Conservation (phyloP, 2,797 vertebrate species). For the Hypotaenidia okinawae region DNA sequence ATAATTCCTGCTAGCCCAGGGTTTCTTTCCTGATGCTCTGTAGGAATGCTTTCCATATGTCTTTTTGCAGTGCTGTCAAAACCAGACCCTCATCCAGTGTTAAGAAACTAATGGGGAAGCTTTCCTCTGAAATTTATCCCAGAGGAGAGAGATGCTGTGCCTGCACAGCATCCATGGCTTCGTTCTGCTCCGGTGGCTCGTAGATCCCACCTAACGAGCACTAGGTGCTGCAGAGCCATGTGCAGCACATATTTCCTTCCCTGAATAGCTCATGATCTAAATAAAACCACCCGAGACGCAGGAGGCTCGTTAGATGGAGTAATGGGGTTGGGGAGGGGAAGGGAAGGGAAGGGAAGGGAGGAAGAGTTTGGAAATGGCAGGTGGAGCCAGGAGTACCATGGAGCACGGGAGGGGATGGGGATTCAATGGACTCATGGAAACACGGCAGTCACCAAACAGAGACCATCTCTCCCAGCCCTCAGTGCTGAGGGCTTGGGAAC, state of each 20-base stretch:
- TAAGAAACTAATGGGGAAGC: neutral
- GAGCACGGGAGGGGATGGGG: neutral
- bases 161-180: rapidly evolving
- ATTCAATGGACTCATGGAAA: neutral
- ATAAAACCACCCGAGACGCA: rapidly evolving
- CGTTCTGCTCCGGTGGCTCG: neutral
- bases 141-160: neutral
- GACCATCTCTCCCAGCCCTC: rapidly evolving
- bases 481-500: neutral
- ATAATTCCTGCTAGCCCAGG: neutral
- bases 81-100: neutral
- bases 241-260: neutral
- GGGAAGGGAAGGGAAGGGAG: neutral
- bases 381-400: rapidly evolving
- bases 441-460: neutral
- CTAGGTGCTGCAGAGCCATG: neutral
- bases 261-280: neutral
- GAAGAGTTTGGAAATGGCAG: neutral
- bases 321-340: rapidly evolving
- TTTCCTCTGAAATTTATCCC: neutral
- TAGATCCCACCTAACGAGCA: neutral
- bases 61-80: neutral
- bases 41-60: neutral
- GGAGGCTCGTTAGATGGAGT: neutral
- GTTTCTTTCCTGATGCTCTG: neutral